Conservation (phyloP, 1,140 invertebrate genomes). For the Rhynchophorus ferrugineus region DNA sequence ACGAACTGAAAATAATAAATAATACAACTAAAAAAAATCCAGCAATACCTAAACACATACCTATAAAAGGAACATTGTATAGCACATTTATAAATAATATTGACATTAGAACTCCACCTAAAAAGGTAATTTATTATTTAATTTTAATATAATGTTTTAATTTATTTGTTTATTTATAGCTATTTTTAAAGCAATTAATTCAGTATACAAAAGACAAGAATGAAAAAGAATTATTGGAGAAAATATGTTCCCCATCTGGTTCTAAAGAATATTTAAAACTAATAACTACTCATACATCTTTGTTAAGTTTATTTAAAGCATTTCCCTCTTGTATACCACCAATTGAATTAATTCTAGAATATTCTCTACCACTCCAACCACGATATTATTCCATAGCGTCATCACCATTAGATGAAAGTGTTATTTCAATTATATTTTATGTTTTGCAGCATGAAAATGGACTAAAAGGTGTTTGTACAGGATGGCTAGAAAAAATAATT, state of each 20-base stretch:
- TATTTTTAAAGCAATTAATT: slow-evolving; percentile 54
- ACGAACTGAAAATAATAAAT: slow-evolving; percentile 22
- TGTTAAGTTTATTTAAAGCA: slow-evolving; percentile 58
- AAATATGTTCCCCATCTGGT: slow-evolving; percentile 60
- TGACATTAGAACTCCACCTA: slow-evolving; percentile 41
- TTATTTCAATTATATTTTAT: slow-evolving; percentile 62
- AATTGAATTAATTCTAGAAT: slow-evolving; percentile 57
- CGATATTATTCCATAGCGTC: slow-evolving; percentile 75
- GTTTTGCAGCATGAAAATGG: slow-evolving; percentile 47
- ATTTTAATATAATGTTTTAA: not conserved
- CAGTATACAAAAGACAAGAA: slow-evolving; percentile 49
- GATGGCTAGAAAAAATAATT: slow-evolving; percentile 50
- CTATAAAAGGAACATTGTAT: slow-evolving; percentile 38
- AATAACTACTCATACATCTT: slow-evolving; percentile 49
- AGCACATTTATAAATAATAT: slow-evolving; percentile 41
- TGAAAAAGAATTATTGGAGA: slow-evolving; percentile 56
- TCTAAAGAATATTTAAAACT: slow-evolving; percentile 51
- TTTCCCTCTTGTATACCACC: slow-evolving; percentile 58
- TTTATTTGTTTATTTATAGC: slow-evolving; percentile 42
- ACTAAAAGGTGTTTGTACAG: slow-evolving; percentile 58
- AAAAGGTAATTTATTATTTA: slow-evolving; percentile 40
- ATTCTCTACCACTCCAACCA: slow-evolving; percentile 65
- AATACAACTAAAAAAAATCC: slow-evolving; percentile 26
- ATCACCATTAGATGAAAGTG: slow-evolving; percentile 45
- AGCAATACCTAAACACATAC: slow-evolving; percentile 41